Evolutionary conservation across 2,797 vertebrate species (phyloP), one percentile per base, ranked within the genome.

Genomic region (Ceyx erithaca): DNA sequence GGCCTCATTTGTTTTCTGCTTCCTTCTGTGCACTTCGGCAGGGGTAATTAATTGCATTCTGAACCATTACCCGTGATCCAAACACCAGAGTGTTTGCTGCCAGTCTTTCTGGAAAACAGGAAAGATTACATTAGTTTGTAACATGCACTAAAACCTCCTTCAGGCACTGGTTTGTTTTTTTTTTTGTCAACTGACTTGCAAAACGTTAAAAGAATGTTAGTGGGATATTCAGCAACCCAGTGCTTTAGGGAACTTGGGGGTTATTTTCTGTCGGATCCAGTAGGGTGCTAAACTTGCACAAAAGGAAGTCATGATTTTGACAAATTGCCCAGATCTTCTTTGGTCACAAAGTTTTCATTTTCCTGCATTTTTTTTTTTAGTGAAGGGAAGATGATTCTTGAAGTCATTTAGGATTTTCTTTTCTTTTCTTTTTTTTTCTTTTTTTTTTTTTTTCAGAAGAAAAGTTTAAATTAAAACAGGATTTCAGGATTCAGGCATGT

Each of bases 1-100:
- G 92, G 64, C 94, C 93, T 95, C 75, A 59, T 96, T 96, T 96
- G 79, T 72, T 96, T 95, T 95, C 78, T 93, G 71, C 84, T 93
- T 86, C 85, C 82, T 93, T 89, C 89, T 86, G 86, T 93, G 73
- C 87, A 80, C 80, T 96, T 93, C 71, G 92, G 87, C 61, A 61
- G 68, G 30, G 40, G 58, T 95, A 95, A 96, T 78, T 93, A 95
- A 96, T 78, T 93, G 88, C 66, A 77, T 79, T 79, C 83, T 64
- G 81, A 92, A 67, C 64, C 72, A 52, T 93, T 94, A 92, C 81
- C 67, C 49, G 6, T 51, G 26, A 51, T 28, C 49, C 49, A 28
- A 51, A 46, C 13, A 14, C 55, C 61, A 86, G 75, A 88, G 85
- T 95, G 93, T 92, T 92, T 40, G 6, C 82, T 80, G 85, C 80